Evolutionary conservation across 64 coral and sea anemone species (phyloP).

Genomic region (Stichodactyla mertensii): DNA sequence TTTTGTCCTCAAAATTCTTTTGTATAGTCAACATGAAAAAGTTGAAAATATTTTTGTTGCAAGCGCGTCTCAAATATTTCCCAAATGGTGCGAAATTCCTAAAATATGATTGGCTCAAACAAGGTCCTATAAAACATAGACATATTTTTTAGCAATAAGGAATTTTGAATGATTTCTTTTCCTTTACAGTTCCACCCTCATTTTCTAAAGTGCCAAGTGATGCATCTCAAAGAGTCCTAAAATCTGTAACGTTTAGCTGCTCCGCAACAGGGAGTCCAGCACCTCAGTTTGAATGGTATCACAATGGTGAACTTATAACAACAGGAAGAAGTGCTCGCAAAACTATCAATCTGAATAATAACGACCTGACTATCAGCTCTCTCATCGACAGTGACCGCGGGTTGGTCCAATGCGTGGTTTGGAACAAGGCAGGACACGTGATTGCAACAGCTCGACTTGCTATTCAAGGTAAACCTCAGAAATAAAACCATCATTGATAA

Average conservation of each 20-base stretch:
- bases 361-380: slow-evolving; percentile 56
- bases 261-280: slow-evolving; percentile 49
- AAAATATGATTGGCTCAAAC: background rate
- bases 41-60: background rate
- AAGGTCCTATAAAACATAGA: background rate
- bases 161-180: background rate
- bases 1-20: too few relatives aligned
- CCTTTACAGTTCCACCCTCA: slow-evolving; percentile 44
- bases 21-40: background rate
- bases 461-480: slow-evolving; percentile 46
- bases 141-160: background rate
- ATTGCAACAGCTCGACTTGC: slow-evolving; percentile 36
- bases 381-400: slow-evolving; percentile 58
- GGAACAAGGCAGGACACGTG: slow-evolving; percentile 57
- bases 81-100: background rate
- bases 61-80: background rate
- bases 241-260: slow-evolving; percentile 47
- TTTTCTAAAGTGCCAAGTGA: slow-evolving; percentile 22
- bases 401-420: slow-evolving; percentile 65
- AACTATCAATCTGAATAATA: slow-evolving; percentile 21
- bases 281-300: slow-evolving; percentile 64
- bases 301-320: slow-evolving; percentile 54
- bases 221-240: background rate
- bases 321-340: slow-evolving; percentile 12
- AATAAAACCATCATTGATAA: too few relatives aligned